Evolutionary conservation across 2,797 vertebrate genomes (phyloP), one percentile per base, ranked within the genome.

Genomic region (Bovichtus diacanthus): DNA sequence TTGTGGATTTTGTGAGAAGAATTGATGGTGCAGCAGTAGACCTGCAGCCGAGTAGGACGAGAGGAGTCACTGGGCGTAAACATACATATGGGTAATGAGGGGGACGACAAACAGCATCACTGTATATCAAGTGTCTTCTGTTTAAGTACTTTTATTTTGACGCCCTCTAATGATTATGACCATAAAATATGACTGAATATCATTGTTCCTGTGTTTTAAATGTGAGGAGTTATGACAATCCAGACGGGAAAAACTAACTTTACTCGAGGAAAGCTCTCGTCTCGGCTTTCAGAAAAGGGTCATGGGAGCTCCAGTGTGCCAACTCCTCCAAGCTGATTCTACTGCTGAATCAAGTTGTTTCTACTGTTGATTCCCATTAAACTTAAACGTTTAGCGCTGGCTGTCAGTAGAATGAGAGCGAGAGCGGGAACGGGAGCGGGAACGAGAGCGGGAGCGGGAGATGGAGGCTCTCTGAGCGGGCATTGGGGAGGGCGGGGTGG

Each of bases 331-430:
- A 38, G 49, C 47, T 23, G 66, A 66, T 64, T 59, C 67, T 73
- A 67, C 62, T 31, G 38, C 31, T 47, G 54, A 70, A 78, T 76
- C n/a, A 31, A 69, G 47, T n/a, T 2, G 43, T 60, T 63, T 44
- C 63, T 43, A 47, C 23, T 54, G 49, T 15, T 9, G 56, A 55
- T 50, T 69, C 27, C 50, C 6, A 5, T 41, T 29, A 15, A 43
- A 59, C 10, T 2, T 5, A 3, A 50, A 47, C 25, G 1, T 23
- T 96, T 95, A 99, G 90, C 96, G 96, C 90, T 97, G 96, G 92
- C 97, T 98, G 89, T 98, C 97, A 55, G 95, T 95, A 62, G 97
- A 98, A 3, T 76, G 94, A 13, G 94, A 95, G 69, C 95, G 95
- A 47, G 97, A 97, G 39, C 95, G 89, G 11, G 92, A 91, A 0